Evolutionary conservation across 2,888 invertebrate genomes (phyloP).

Genomic region (Orchestes rusci): DNA sequence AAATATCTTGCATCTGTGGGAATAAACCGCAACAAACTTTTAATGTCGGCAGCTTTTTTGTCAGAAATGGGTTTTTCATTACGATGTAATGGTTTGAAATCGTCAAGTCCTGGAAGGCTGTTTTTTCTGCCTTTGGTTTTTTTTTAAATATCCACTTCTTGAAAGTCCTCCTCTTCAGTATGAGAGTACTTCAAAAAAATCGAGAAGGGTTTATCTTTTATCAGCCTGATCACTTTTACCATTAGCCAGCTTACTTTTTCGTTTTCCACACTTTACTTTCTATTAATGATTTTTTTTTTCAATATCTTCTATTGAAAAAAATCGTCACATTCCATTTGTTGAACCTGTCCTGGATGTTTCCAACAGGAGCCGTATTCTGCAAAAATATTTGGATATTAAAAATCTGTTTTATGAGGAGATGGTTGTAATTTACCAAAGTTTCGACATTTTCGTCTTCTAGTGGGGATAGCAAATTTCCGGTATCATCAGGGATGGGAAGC

Average conservation of each 20-base stretch:
- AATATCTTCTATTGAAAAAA: constrained; percentile 11
- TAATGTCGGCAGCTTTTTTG: constrained; percentile 6
- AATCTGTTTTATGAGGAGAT: no score
- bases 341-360: no score
- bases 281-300: constrained; percentile 16
- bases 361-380: no score
- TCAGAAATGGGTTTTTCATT: constrained; percentile 6
- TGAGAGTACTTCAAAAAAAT: no score
- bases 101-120: no score
- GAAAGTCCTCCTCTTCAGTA: background rate
- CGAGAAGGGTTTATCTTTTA: constrained; percentile 9
- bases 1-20: background rate
- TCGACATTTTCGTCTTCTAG: no score
- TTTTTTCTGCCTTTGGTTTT: no score
- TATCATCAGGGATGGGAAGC: no score
- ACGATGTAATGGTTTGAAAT: constrained; percentile 1
- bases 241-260: constrained; percentile 5
- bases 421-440: no score
- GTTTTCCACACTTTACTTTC: constrained; percentile 30
- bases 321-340: no score
- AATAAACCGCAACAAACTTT: background rate
- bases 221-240: constrained; percentile 4
- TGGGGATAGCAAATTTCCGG: no score
- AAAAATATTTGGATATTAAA: no score
- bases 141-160: constrained; percentile 1